phyloP scores from a whole-genome alignment of 2,888 invertebrate genomes.

The Mesorhabditis sp. region DNA sequence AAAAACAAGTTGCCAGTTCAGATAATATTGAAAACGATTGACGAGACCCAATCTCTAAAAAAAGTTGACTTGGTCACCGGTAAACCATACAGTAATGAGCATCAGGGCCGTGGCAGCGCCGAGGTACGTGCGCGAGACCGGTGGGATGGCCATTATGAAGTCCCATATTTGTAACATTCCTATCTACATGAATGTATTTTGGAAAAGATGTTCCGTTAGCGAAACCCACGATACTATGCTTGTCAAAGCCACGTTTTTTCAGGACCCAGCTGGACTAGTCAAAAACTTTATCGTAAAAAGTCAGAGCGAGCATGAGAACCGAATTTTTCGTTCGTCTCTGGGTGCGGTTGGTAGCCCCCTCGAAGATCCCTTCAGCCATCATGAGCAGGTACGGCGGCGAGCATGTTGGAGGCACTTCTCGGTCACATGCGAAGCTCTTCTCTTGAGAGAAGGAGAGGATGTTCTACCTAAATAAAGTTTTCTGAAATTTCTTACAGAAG shows the following conservation, averaged over 20 bases:
- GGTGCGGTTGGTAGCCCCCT: constrained; percentile 44
- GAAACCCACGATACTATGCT: too few relatives aligned
- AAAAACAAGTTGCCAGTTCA: not conserved
- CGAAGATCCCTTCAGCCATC: constrained; percentile 44
- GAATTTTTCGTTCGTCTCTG: constrained; percentile 32
- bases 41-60: not conserved
- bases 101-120: too few relatives aligned
- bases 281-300: too few relatives aligned
- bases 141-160: too few relatives aligned
- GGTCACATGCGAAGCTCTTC: constrained; percentile 51
- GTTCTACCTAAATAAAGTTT: constrained; percentile 25
- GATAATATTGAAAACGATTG: not conserved
- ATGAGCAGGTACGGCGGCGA: constrained; percentile 23
- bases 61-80: not conserved
- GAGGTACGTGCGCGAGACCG: too few relatives aligned
- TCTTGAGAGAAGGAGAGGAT: constrained; percentile 46
- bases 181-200: too few relatives aligned
- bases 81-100: too few relatives aligned
- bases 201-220: too few relatives aligned
- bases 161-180: too few relatives aligned
- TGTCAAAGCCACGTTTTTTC: too few relatives aligned
- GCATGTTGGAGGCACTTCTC: constrained; percentile 40
- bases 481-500: constrained; percentile 28
- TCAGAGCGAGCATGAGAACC: not conserved
- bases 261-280: too few relatives aligned